Evolutionary conservation across 2,888 invertebrate species (phyloP), one percentile per base, ranked within the genome.

Genomic region (Drosophila basisetae): DNA sequence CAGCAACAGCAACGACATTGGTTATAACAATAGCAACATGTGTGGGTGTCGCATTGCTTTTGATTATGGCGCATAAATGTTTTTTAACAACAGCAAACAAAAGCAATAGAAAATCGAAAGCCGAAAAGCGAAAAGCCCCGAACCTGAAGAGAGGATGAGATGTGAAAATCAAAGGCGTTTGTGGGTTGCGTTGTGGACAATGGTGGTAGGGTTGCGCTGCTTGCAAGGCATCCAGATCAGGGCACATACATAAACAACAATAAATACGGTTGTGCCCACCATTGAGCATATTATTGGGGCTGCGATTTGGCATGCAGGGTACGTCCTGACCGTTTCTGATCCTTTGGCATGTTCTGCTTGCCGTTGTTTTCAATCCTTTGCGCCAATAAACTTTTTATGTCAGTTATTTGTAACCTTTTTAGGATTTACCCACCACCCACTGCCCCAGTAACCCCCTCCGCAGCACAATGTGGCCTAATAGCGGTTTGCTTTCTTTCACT

Each of bases 11-110:
- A 47, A 49, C 60, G 47, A 16, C 49, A 31, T 28, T 62, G 65
- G 62, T n/a, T 43, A 66, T 52, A 67, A 68, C 73, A 73, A 74
- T 76, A 62, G 76, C 83, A 83, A 79, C 73, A 84, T 78, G 66
- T 80, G 71, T 76, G 81, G 76, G 75, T 71, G 68, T 78, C 83
- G 74, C 78, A 77, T 83, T 78, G 76, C 84, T 81, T 87, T 87
- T 87, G 87, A 89, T 88, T 83, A 89, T 89, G 84, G 76, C 78
- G 83, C 89, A 88, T 89, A 89, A 89, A 88, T 87, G 84, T 88
- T 89, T 88, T 88, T 87, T 85, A 89, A 88, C 87, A 84, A 82
- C 80, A 76, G 62, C 89, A 72, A 89, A 84, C 82, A 87, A 87
- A 82, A 73, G 78, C 84, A 79, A 89, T 83, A 77, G 68, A 72